Percentiles rank a stretch among this genome's conserved stretches.
Evolutionary conservation across 2,797 vertebrate species (phyloP).

Genomic region (Dermochelys coriacea): DNA sequence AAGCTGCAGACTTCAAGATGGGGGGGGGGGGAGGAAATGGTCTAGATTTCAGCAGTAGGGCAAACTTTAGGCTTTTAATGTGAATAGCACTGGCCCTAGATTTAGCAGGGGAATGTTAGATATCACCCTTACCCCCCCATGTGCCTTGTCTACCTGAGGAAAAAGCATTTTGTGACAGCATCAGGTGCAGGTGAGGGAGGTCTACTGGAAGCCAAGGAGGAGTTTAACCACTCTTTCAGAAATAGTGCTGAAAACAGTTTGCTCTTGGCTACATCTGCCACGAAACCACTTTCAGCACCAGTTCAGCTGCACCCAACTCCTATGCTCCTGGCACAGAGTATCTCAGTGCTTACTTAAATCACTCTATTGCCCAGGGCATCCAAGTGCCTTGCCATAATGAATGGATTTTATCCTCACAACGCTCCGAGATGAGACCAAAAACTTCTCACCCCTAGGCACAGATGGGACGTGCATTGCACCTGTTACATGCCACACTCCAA

Average conservation of each 20-base stretch:
- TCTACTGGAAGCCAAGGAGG: neutral
- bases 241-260: constrained; percentile 36
- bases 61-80: rapidly evolving
- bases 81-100: rapidly evolving
- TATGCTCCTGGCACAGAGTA: rapidly evolving
- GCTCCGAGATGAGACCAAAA: rapidly evolving
- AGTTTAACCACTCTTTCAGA: neutral
- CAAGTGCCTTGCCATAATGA: neutral
- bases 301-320: rapidly evolving
- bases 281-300: constrained; percentile 21
- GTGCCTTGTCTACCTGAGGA: neutral
- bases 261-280: neutral
- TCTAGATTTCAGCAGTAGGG: neutral
- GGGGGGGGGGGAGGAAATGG: rapidly evolving
- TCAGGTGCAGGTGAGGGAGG: neutral
- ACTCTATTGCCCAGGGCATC: rapidly evolving
- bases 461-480: rapidly evolving
- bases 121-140: neutral
- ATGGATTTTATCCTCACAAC: neutral
- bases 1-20: neutral
- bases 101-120: rapidly evolving
- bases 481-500: rapidly evolving
- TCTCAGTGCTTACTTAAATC: neutral
- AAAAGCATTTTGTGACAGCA: neutral
- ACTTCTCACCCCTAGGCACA: rapidly evolving